Base-by-base conservation (phyloP, 2,113 vertebrate species). In the Motacilla alba region DNA sequence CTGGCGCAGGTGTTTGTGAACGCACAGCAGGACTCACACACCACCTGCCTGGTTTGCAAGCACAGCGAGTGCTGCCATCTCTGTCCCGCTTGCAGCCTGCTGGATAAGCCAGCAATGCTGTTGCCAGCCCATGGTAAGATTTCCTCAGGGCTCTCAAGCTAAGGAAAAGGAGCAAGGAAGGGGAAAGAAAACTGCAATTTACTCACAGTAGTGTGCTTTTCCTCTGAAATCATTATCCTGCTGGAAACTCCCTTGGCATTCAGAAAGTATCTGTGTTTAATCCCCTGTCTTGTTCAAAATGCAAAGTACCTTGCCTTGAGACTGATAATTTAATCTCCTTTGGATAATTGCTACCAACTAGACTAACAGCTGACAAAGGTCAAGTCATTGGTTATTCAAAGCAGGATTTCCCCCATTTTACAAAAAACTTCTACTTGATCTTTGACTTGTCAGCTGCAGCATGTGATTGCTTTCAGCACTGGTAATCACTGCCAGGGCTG, bases 291-390 rank as follows among this genome's bases (percentile, higher is more conserved):
- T 78, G 44, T 59, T 93, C 59, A 52, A 58, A 52, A 62, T 68
- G 85, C 78, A 83, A 90, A 93, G 39, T 53, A 70, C 30, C 27
- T 83, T 3, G 3, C 60, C 27, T 88, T 69, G 82, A 88, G 82
- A 90, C 59, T 67, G 46, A 44, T 80, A 66, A 73, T 95, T 88
- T 95, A 94, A 90, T 90, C 63, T 85, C 49, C 24, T 80, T 90
- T 83, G 76, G 90, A 70, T 86, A 95, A 94, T 88, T 93, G 56
- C 68, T 91, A 80, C 75, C 4, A 6, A 90, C 70, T 81, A 81
- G 79, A 77, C 85, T 91, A 92, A 74, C 47, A 82, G 55, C 59
- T 77, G 60, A 58, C 93, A 90, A 90, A 94, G 93, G 89, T 90
- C 86, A 91, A 81, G 60, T 24, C 47, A 33, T 70, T 59, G 79